Conservation (phyloP, 23 tunicate species). For the Trididemnum clinides region DNA sequence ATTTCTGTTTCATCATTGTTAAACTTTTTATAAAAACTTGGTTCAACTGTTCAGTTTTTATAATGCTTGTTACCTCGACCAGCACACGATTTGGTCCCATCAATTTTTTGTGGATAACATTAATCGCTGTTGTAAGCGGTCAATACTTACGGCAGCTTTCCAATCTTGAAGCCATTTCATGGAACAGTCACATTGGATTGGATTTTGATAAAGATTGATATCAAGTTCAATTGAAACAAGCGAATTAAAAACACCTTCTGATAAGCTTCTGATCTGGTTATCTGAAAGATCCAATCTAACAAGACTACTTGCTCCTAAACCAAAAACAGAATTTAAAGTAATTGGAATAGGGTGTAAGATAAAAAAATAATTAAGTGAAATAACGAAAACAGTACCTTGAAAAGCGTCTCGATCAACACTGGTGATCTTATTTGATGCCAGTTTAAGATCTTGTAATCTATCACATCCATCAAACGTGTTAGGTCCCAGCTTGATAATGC, state of each 20-base stretch:
- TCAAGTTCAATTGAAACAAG: constrained; percentile 18
- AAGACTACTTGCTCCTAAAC: constrained; percentile 47
- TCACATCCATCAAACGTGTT: not conserved
- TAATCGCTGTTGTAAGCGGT: too few relatives aligned
- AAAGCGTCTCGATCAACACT: not conserved
- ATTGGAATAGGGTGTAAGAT: too few relatives aligned
- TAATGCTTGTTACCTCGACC: too few relatives aligned
- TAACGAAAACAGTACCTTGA: not conserved
- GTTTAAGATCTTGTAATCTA: not conserved
- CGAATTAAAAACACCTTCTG: constrained; percentile 36
- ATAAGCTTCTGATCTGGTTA: constrained; percentile 32
- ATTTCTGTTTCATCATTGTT: too few relatives aligned
- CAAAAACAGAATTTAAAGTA: too few relatives aligned
- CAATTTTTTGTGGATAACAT: too few relatives aligned
- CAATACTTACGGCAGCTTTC: constrained; percentile 50
- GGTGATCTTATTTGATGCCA: not conserved
- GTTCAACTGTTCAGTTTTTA: too few relatives aligned
- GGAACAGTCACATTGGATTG: constrained; percentile 51
- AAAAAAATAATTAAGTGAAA: too few relatives aligned
- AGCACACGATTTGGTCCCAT: too few relatives aligned
- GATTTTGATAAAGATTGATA: constrained; percentile 73
- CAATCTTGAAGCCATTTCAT: constrained; percentile 58
- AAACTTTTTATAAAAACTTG: too few relatives aligned
- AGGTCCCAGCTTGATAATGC: not conserved
- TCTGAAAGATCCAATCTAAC: constrained; percentile 55